Percentiles rank a stretch among this genome's conserved stretches.
Conservation (phyloP, 1,140 invertebrate species). For the Drosophila miranda region DNA sequence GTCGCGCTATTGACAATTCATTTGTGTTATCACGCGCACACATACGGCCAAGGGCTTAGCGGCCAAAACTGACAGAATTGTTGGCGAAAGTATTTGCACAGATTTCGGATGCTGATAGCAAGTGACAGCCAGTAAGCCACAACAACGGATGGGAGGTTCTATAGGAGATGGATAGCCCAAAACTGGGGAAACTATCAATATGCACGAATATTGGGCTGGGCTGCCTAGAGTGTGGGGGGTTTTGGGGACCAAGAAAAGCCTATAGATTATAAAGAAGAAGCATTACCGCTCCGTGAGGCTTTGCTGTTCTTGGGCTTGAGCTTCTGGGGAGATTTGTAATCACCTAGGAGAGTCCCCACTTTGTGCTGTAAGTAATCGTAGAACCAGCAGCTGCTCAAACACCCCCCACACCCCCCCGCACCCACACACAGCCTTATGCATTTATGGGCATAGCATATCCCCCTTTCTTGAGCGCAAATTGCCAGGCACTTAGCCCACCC, state of each 20-base stretch:
- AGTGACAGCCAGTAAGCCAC: slow-evolving; percentile 31
- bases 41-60: slow-evolving; percentile 43
- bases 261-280: no score
- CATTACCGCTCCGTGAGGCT: no score
- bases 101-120: slow-evolving; percentile 43
- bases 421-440: not conserved
- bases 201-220: no score
- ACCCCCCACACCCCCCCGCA: no score
- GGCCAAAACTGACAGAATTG: slow-evolving; percentile 47
- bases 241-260: no score
- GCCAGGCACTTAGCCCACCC: slow-evolving; percentile 48
- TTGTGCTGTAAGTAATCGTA: slow-evolving; percentile 5
- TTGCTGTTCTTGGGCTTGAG: no score
- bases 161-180: no score
- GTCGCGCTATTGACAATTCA: slow-evolving; percentile 73
- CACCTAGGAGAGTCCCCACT: not conserved
- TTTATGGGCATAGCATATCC: no score
- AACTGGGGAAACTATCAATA: no score
- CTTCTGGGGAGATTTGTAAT: not conserved
- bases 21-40: slow-evolving; percentile 60
- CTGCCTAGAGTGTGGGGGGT: no score
- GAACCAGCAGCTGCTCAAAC: slow-evolving; percentile 22
- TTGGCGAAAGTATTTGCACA: slow-evolving; percentile 43
- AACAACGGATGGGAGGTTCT: not conserved
- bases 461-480: slow-evolving; percentile 56